These are phyloP conservation scores for Periparus ater DNA, from an alignment of 2,797 vertebrate genomes.

Conservation along the genomic window DNA sequence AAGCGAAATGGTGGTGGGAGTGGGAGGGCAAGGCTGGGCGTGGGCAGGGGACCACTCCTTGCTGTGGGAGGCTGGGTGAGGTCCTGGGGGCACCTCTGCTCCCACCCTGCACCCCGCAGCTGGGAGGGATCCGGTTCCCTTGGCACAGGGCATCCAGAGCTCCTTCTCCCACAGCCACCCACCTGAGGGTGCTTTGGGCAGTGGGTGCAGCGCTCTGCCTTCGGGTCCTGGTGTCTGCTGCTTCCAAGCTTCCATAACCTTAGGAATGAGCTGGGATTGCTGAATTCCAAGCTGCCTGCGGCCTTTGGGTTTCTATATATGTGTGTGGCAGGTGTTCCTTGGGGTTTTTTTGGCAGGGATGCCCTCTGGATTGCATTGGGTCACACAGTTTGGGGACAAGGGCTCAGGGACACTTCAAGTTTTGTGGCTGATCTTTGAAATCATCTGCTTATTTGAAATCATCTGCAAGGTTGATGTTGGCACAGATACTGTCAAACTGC, in stretches of 20 bases:
- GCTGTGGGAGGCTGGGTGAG: background rate
- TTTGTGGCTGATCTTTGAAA: rapidly evolving
- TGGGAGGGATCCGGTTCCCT: background rate
- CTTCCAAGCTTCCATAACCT: background rate
- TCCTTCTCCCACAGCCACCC: background rate
- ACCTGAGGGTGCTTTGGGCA: background rate
- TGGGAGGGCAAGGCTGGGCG: background rate
- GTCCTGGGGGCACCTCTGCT: background rate
- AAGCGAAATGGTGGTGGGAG: background rate
- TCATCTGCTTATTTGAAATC: background rate
- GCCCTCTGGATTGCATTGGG: background rate
- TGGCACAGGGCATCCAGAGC: background rate
- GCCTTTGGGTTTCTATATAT: background rate
- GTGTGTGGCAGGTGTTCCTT: background rate
- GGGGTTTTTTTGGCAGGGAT: background rate
- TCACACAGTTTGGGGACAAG: rapidly evolving
- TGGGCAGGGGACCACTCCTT: background rate
- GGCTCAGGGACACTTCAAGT: background rate
- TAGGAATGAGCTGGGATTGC: background rate
- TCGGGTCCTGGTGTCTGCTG: rapidly evolving
- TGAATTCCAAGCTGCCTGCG: background rate
- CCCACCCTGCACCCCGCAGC: background rate
- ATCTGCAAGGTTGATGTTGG: background rate
- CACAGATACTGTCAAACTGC: rapidly evolving
- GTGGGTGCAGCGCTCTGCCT: background rate